These are phyloP conservation scores for Hydrozoanthus tunicans DNA, from an alignment of 64 coral and sea anemone species.

Conservation along the genomic window DNA sequence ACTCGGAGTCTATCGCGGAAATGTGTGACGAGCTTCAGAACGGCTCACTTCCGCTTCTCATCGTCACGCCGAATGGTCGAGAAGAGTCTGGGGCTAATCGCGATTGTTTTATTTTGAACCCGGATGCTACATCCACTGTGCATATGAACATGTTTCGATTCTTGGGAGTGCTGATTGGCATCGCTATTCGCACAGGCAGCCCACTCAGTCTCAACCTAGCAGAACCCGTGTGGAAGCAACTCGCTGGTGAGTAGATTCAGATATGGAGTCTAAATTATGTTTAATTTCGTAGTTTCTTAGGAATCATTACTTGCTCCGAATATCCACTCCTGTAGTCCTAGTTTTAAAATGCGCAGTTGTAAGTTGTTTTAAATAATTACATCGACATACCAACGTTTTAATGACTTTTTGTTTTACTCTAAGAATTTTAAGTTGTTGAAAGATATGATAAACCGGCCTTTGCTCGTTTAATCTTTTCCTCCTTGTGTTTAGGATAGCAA, in stretches of 20 bases:
- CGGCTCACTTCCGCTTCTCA: conserved; percentile 90
- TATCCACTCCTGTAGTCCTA: too few species aligned
- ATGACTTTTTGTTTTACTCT: too few species aligned
- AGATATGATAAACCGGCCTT: too few species aligned
- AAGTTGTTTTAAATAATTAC: too few species aligned
- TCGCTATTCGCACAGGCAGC: conserved; percentile 95
- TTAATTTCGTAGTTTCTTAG: too few species aligned
- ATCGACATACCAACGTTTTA: too few species aligned
- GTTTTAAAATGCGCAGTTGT: too few species aligned
- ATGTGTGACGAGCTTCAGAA: conserved; percentile 99
- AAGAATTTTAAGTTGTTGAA: too few species aligned
- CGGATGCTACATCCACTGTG: conserved; percentile 65
- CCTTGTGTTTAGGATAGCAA: too few species aligned
- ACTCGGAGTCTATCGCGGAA: conserved; percentile 96
- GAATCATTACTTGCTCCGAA: too few species aligned
- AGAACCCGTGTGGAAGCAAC: conserved; percentile 95
- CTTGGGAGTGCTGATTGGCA: conserved; percentile 87
- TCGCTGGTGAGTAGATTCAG: conserved; percentile 69
- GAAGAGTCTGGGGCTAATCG: conserved; percentile 98
- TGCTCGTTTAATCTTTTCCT: too few species aligned
- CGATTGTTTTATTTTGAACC: conserved; percentile 97
- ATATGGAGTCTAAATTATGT: too few species aligned
- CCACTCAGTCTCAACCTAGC: conserved; percentile 94
- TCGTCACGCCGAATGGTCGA: conserved; percentile 96
- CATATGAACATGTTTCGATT: conserved; percentile 94